Evolutionary conservation across 2,888 invertebrate genomes (phyloP), one percentile per base, ranked within the genome.

Genomic region (Aricia artaxerxes): DNA sequence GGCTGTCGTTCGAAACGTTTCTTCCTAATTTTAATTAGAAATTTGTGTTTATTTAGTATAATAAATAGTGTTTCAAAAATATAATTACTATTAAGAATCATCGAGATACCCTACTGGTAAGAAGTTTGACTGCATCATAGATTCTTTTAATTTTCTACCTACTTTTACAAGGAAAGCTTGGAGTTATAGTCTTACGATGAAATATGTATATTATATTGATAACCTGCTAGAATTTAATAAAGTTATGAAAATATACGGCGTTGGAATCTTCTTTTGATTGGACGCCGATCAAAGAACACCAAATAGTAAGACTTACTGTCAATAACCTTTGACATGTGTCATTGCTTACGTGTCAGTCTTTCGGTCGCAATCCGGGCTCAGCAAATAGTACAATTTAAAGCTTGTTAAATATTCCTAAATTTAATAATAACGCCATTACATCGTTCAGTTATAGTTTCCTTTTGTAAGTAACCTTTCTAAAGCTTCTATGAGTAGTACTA

Each of bases 321-420:
- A 93, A 90, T 94, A 94, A 93, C 94, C 94, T 94, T 93, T 94
- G 94, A 94, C 94, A 94, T 94, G 92, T 94, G 94, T 94, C 94
- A 94, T 87, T 94, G 94, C 94, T 91, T 94, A 94, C 94, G 94
- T 94, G 94, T 94, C 94, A 90, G 88, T 81, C 81, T 79, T 80
- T 77, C 78, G 79, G 80, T 80, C 76, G 79, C 80, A 78, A 78
- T 81, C 73, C 73, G 78, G 81, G 79, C 79, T 79, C 49, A 44
- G 61, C 4, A 44, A 72, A 60, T 69, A 60, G 75, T 69, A 11
- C 76, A 72, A 44, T 61, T 78, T 16, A 49, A 7, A 53, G 53
- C 13, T 44, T n/a, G 31, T 35, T 16, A 13, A 57, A 76, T 57
- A 57, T 38, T 69, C 69, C 13, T 38, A 5, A 69, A 11, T 64